These are phyloP conservation scores for Phengaris alcon DNA, from an alignment of 2,888 invertebrate genomes.

Conservation along the genomic window DNA sequence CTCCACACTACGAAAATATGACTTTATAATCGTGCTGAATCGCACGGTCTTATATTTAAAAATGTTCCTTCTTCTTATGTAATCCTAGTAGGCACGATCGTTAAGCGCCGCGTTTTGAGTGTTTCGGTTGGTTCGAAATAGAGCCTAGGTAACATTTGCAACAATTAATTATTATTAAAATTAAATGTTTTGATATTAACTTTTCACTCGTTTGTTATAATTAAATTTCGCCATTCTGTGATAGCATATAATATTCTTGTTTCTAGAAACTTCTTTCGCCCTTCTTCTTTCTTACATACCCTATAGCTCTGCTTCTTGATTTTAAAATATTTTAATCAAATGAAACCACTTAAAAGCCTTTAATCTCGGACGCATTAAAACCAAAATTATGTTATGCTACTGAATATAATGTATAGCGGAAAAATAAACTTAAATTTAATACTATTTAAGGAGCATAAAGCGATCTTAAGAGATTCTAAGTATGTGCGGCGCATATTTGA, in stretches of 20 bases:
- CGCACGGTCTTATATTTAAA: slow-evolving; percentile 31
- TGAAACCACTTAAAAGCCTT: background rate
- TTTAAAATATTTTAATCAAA: background rate
- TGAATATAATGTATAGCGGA: slow-evolving; percentile 4
- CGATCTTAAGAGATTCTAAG: slow-evolving; percentile 18
- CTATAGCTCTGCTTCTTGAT: background rate
- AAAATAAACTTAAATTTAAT: slow-evolving; percentile 9
- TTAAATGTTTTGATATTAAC: no score
- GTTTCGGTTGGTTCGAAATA: no score
- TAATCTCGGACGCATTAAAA: background rate
- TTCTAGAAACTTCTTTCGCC: no score
- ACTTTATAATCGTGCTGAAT: slow-evolving; percentile 52
- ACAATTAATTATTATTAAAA: no score
- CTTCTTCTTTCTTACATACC: no score
- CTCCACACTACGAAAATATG: slow-evolving; percentile 60
- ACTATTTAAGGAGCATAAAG: slow-evolving; percentile 10
- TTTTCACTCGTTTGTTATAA: no score
- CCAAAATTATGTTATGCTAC: background rate
- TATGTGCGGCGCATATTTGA: slow-evolving; percentile 6
- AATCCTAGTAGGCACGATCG: background rate
- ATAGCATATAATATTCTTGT: no score
- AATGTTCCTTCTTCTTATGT: background rate
- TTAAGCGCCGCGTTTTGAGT: no score
- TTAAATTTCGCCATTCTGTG: no score
- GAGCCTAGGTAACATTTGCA: no score